Base-by-base conservation (phyloP, 2,888 invertebrate species). In the Beris morrisii region DNA sequence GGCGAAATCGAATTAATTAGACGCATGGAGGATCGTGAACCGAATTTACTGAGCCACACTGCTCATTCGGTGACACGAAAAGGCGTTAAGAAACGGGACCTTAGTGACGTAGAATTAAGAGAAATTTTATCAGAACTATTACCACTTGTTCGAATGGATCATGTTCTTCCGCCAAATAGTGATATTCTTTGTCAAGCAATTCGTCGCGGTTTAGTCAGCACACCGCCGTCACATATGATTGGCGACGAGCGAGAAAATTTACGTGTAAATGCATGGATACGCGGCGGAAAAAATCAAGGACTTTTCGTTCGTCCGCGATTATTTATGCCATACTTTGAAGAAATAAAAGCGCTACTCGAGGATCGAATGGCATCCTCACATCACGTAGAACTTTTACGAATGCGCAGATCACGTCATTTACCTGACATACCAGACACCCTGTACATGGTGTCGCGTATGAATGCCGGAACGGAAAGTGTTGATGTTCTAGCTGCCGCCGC, bases 241-340 rank as follows among this genome's bases (percentile, higher is more conserved):
- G 91, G 91, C 59, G 91, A 92, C 70, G 84, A 85, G 69, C 77
- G 79, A 48, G 85, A 87, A 74, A 87, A 86, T 77, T 77, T 87
- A 54, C 82, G 88, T 59, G 84, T 88, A 70, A 90, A 88, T 77
- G 92, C 92, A 48, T 93, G 93, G 93, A 90, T 92, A 70, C 86
- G 90, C 22, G 86, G 89, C 59, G 86, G 86, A 12, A 87, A 87
- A 73, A 84, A 84, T 73, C 87, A 87, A 74, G 91, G 91, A 65
- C 82, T 91, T 11, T 88, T 87, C 77, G 88, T 93, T 5, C 87
- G 94, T 71, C 95, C 97, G 59, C 84, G 97, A 53, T 87, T 95
- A 70, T 97, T 96, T 82, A 90, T 93, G 85, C 96, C 97, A 46
- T 96, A 96, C 79, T 92, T 93, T 73, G 96, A 97, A 78, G 97